Evolutionary conservation across 2,797 vertebrate species (phyloP).

Genomic region (Poecilia gillii): DNA sequence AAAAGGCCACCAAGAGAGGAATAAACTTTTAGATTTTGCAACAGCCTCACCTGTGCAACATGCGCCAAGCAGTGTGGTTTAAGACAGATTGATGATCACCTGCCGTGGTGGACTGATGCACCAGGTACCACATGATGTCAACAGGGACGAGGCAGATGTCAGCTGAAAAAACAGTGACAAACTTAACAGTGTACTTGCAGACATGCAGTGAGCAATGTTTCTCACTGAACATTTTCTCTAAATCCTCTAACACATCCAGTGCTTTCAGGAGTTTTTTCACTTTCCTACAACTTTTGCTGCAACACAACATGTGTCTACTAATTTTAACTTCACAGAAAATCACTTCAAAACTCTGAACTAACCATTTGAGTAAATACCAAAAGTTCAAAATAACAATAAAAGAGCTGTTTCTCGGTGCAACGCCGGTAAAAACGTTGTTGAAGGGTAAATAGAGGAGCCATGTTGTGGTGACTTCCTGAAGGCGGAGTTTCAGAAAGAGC

Average conservation of each 20-base stretch:
- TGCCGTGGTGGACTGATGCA: not conserved
- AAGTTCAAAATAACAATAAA: not conserved
- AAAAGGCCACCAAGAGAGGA: not conserved
- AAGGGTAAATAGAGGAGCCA: no score
- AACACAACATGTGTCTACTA: not conserved
- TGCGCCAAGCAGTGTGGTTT: not conserved
- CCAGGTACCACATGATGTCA: not conserved
- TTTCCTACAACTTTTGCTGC: not conserved
- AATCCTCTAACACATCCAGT: not conserved
- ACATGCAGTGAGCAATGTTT: not conserved
- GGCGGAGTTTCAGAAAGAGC: no score
- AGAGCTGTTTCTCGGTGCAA: no score
- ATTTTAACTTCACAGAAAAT: not conserved
- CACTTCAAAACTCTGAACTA: not conserved
- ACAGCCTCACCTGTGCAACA: not conserved
- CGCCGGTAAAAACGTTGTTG: no score
- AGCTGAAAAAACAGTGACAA: not conserved
- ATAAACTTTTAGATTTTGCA: not conserved
- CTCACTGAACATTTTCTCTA: not conserved
- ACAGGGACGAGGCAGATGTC: not conserved
- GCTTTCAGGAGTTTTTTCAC: not conserved
- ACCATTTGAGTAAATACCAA: not conserved
- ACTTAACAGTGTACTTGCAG: not conserved
- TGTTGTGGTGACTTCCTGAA: no score
- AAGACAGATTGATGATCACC: not conserved